Conservation (phyloP, 2,113 vertebrate genomes). For the Leptobrachium leishanense region DNA sequence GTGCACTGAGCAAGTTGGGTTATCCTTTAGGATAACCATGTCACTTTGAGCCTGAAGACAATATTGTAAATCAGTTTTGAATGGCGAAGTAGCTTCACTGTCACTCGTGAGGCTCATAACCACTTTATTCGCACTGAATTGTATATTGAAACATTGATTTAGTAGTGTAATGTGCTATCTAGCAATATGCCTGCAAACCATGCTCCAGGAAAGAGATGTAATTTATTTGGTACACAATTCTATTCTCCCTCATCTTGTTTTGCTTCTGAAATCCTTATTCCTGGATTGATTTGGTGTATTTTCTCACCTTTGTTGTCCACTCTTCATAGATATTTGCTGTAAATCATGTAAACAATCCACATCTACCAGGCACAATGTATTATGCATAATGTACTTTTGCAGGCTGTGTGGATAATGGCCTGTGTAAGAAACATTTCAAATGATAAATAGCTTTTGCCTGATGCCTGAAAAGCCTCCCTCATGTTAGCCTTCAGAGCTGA, state of each 20-base stretch:
- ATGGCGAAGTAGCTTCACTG: not conserved
- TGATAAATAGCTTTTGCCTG: not conserved
- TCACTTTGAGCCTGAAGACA: too few relatives aligned
- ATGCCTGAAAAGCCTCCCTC: too few relatives aligned
- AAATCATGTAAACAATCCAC: not conserved
- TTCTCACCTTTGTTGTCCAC: not conserved
- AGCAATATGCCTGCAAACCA: not conserved
- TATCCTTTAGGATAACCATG: too few relatives aligned
- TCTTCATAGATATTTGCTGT: not conserved
- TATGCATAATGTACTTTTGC: not conserved
- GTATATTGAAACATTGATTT: not conserved
- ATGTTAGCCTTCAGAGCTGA: too few relatives aligned
- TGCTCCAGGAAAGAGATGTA: not conserved
- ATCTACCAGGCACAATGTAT: not conserved
- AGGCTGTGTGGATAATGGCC: conserved; percentile 2
- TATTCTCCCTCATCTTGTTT: not conserved
- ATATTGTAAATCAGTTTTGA: not conserved
- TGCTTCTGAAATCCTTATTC: not conserved
- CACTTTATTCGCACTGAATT: not conserved
- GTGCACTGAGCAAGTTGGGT: too few relatives aligned
- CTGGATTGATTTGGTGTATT: not conserved
- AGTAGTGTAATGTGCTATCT: not conserved
- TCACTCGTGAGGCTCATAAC: not conserved
- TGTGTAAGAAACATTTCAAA: not conserved
- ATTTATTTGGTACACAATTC: not conserved